Conservation (phyloP, 2,888 invertebrate genomes). For the Gymnocheta viridis region DNA sequence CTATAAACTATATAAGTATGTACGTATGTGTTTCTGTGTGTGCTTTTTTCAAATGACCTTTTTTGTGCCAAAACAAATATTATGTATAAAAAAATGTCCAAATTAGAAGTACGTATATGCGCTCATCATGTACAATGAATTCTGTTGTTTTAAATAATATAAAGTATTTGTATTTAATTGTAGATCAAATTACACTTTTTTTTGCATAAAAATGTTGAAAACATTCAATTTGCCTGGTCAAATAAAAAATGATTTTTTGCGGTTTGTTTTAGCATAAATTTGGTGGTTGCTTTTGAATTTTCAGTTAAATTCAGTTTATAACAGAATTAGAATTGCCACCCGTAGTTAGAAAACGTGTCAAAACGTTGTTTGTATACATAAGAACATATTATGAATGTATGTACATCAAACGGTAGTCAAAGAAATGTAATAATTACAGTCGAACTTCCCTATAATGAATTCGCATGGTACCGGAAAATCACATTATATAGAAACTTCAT, state of each 20-base stretch:
- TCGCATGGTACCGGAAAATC: too few relatives aligned
- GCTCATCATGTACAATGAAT: conserved; percentile 3
- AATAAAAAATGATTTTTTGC: conserved; percentile 19
- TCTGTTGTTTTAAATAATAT: conserved; percentile 42
- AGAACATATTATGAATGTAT: too few relatives aligned
- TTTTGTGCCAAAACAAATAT: conserved; percentile 41
- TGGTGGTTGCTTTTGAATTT: conserved; percentile 39
- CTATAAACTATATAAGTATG: neutral
- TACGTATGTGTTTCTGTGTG: neutral
- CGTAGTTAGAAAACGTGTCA: conserved; percentile 55
- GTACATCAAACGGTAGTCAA: too few relatives aligned
- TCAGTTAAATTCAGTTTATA: conserved; percentile 6
- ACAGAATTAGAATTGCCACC: conserved; percentile 46
- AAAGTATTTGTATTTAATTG: conserved; percentile 58
- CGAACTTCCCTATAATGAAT: too few relatives aligned
- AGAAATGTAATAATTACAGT: too few relatives aligned
- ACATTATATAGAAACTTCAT: too few relatives aligned
- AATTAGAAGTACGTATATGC: neutral
- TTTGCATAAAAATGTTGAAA: conserved; percentile 1
- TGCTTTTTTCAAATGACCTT: conserved; percentile 8
- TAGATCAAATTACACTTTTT: conserved; percentile 61
- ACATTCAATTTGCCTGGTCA: conserved; percentile 33
- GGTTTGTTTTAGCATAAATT: neutral
- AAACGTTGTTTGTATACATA: conserved; percentile 35
- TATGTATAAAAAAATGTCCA: neutral